Evolutionary conservation across 2,888 invertebrate species (phyloP).

Genomic region (Caenorhabditis auriculariae): DNA sequence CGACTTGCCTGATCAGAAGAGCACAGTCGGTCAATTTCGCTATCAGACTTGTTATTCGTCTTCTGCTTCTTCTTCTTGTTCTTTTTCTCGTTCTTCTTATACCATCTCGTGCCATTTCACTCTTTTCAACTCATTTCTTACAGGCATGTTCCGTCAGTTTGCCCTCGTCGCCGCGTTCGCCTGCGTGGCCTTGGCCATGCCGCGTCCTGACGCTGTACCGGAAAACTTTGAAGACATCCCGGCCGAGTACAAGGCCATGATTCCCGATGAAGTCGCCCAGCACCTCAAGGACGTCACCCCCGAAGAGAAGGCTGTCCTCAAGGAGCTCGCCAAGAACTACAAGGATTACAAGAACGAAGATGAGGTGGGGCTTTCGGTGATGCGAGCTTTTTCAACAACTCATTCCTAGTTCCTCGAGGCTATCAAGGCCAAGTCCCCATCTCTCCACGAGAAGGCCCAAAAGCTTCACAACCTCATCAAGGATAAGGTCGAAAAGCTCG

Average conservation of each 20-base stretch:
- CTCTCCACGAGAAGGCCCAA: constrained; percentile 53
- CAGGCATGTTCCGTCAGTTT: constrained; percentile 31
- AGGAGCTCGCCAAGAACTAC: constrained; percentile 53
- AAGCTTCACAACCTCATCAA: constrained; percentile 48
- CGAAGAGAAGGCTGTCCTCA: constrained; percentile 54
- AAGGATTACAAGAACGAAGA: constrained; percentile 44
- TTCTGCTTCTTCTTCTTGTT: too few species aligned
- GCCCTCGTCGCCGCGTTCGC: constrained; percentile 35
- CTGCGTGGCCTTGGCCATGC: constrained; percentile 34
- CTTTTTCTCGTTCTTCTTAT: too few species aligned
- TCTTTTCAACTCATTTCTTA: constrained; percentile 7
- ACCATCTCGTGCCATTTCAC: too few species aligned
- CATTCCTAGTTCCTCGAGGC: constrained; percentile 47
- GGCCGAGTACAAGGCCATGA: constrained; percentile 53
- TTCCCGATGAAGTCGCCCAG: constrained; percentile 57
- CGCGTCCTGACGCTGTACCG: constrained; percentile 41
- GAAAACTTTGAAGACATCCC: constrained; percentile 52
- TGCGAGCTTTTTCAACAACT: not conserved
- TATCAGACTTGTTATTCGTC: too few species aligned
- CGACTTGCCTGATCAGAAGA: too few species aligned
- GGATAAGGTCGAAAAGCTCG: constrained; percentile 47
- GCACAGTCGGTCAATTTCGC: too few species aligned
- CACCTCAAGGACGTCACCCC: constrained; percentile 56
- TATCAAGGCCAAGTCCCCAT: constrained; percentile 54
- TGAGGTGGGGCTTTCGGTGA: constrained; percentile 37